Evolutionary conservation across 2,113 vertebrate species (phyloP).

Genomic region (Bagarius yarrelli): DNA sequence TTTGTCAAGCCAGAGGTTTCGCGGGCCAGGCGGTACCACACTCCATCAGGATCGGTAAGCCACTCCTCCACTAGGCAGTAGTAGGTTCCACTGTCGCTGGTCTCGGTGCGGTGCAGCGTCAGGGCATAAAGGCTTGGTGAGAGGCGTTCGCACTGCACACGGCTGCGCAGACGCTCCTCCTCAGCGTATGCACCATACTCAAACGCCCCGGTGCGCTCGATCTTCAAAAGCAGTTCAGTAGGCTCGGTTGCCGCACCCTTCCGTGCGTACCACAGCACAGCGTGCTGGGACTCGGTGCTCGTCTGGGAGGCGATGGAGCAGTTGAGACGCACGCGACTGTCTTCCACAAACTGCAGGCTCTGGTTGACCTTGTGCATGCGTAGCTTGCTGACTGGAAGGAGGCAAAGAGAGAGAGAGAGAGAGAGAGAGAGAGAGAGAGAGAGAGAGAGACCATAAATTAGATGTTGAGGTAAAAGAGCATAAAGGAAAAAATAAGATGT

Average conservation of each 20-base stretch:
- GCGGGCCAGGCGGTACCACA: slow-evolving; percentile 85
- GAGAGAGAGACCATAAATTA: slow-evolving; percentile 1
- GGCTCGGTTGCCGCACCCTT: slow-evolving; percentile 68
- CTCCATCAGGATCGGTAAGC: slow-evolving; percentile 82
- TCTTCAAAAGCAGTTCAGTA: slow-evolving; percentile 89
- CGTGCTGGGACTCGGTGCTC: slow-evolving; percentile 84
- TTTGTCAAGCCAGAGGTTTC: slow-evolving; percentile 83
- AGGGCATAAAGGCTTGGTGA: slow-evolving; percentile 84
- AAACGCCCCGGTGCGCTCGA: slow-evolving; percentile 81
- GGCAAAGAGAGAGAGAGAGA: slow-evolving; percentile 4
- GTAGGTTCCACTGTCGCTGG: slow-evolving; percentile 89
- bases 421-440: slow-evolving; percentile 23
- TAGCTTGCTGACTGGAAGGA: slow-evolving; percentile 81
- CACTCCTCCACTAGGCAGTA: slow-evolving; percentile 97
- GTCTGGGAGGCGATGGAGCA: slow-evolving; percentile 88
- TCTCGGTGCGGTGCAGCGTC: slow-evolving; percentile 85
- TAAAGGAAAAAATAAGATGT: slow-evolving; percentile 42
- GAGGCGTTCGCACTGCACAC: slow-evolving; percentile 86
- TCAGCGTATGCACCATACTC: slow-evolving; percentile 90
- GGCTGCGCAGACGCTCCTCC: slow-evolving; percentile 83
- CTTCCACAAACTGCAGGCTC: slow-evolving; percentile 83
- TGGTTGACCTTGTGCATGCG: slow-evolving; percentile 88
- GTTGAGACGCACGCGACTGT: slow-evolving; percentile 84
- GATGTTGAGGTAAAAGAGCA: background rate
- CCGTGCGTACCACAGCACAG: slow-evolving; percentile 90